Base-by-base conservation (phyloP, 2,113 vertebrate genomes). In the Rhinoptilus africanus region DNA sequence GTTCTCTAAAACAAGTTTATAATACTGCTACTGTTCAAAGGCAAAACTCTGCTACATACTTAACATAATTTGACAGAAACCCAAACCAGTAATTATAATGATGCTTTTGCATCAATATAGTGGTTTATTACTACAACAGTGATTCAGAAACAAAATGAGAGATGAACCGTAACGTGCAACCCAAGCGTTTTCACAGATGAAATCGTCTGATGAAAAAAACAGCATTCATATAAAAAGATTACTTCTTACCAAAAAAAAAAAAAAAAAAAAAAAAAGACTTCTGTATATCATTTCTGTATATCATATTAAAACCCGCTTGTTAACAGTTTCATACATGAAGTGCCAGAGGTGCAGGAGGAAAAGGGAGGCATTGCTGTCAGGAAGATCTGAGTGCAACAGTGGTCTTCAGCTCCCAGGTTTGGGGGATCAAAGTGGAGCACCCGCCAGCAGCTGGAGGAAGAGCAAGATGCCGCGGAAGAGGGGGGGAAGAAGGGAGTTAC, bases 131-230 rank as follows among this genome's bases (percentile, higher is more conserved):
- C 85, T 39, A 59, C 57, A 73, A 64, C 35, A 67, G 47, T 16
- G 11, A 85, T 72, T 72, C 60, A 69, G 77, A 92, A 94, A 79
- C 30, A 80, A 95, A 84, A 7, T 35, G 64, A 50, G 60, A 93
- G 32, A 57, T 41, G 9, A 92, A 80, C 80, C 7, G 1, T 47
- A 69, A 51, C 0, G 0, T 37, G 34, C 37, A 77, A 48, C 10
- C 19, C 47, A 88, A 79, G 56, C 12, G 1, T 28, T 88, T 92
- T 80, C 32, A 89, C 34, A 78, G 62, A 91, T 76, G 2, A 91
- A 93, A 74, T 89, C 54, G 88, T 57, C 59, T 57, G 35, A 75
- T 81, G 18, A 68, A 92, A 78, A 92, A 96, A 74, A 0, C 50
- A 84, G 88, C 27, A 88, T 63, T 91, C 53, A 24, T 12, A 69